Percentiles rank a stretch among this genome's conserved stretches.
phyloP scores from a whole-genome alignment of 2,888 invertebrate genomes.

The Penaeus monodon region DNA sequence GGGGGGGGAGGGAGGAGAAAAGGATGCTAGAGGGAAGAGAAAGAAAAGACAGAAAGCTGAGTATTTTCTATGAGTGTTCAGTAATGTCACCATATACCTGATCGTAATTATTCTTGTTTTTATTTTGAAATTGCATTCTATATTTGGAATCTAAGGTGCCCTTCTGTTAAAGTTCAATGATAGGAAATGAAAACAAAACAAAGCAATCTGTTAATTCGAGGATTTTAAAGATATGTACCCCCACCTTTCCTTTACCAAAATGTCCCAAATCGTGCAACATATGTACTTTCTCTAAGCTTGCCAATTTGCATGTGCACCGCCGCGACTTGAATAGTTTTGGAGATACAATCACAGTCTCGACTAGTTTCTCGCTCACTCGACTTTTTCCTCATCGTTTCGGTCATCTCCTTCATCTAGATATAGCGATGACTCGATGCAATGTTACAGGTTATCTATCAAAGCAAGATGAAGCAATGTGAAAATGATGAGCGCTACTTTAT shows the following conservation, averaged over 20 bases:
- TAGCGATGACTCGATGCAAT: constrained; percentile 40
- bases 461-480: constrained; percentile 62
- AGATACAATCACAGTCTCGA: constrained; percentile 46
- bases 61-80: too few relatives aligned
- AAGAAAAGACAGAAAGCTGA: too few relatives aligned
- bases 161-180: too few relatives aligned
- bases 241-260: constrained; percentile 17
- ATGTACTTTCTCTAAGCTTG: constrained; percentile 56
- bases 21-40: too few relatives aligned
- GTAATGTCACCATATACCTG: too few relatives aligned
- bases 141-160: too few relatives aligned
- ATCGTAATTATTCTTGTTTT: too few relatives aligned
- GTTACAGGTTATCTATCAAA: constrained; percentile 59
- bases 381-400: constrained; percentile 43
- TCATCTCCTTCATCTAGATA: constrained; percentile 39
- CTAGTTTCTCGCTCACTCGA: constrained; percentile 35
- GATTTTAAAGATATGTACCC: background rate
- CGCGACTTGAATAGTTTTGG: constrained; percentile 43
- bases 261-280: constrained; percentile 41
- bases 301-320: constrained; percentile 57
- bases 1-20: too few relatives aligned
- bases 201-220: too few relatives aligned
- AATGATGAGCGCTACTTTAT: constrained; percentile 62
- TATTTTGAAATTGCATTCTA: too few relatives aligned
- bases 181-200: too few relatives aligned